A percentile compares a stretch with the other conserved stretches of the same genome.
phyloP scores from a whole-genome alignment of 2,797 vertebrate genomes.

The Scolopax rusticola region DNA sequence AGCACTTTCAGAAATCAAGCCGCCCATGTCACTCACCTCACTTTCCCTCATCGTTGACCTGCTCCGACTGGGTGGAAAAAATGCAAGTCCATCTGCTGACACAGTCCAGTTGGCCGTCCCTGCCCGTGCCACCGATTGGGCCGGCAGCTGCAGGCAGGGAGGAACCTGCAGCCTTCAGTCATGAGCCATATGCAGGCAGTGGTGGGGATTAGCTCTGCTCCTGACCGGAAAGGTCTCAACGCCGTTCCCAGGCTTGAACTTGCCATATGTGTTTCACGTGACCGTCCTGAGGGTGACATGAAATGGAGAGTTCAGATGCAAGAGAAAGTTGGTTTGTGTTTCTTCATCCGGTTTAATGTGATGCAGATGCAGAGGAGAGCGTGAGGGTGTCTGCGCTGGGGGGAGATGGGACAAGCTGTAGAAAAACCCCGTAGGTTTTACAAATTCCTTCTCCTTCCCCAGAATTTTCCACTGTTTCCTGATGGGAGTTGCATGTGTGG shows the following conservation, averaged over 20 bases:
- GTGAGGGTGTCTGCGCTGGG: background rate
- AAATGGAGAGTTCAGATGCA: slow-evolving; percentile 3
- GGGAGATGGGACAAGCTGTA: background rate
- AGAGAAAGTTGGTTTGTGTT: slow-evolving; percentile 50
- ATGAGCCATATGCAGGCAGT: background rate
- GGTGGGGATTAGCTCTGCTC: slow-evolving; percentile 57
- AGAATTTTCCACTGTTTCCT: slow-evolving; percentile 50
- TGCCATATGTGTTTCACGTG: background rate
- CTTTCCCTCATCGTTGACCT: background rate
- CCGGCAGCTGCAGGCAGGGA: slow-evolving; percentile 27
- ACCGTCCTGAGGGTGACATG: slow-evolving; percentile 17
- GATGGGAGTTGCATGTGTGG: slow-evolving; percentile 19
- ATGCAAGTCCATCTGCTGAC: background rate
- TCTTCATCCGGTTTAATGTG: slow-evolving; percentile 31
- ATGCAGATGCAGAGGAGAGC: slow-evolving; percentile 21
- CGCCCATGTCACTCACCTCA: background rate
- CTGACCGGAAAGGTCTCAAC: slow-evolving; percentile 33
- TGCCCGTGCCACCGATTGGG: background rate
- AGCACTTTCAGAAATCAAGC: background rate
- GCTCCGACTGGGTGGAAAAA: background rate
- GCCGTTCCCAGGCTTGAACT: slow-evolving; percentile 42
- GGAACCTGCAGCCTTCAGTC: background rate
- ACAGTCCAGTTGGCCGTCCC: background rate
- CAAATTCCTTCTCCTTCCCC: slow-evolving; percentile 41
- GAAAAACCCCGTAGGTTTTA: slow-evolving; percentile 7